phyloP scores from a whole-genome alignment of 2,113 vertebrate genomes.

The Vicugna pacos region DNA sequence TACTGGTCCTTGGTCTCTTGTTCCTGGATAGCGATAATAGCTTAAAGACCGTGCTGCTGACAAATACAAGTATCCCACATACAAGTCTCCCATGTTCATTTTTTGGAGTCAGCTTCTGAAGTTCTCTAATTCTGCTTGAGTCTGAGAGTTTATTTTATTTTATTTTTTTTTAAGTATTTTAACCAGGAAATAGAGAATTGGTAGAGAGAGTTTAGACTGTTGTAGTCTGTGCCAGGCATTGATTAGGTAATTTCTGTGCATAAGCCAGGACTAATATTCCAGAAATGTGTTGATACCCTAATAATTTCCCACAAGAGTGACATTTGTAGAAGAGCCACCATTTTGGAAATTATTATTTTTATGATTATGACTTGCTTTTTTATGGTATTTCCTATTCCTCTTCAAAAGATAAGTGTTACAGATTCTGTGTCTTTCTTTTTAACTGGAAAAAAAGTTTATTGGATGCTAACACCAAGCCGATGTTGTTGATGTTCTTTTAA shows the following conservation, averaged over 20 bases:
- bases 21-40: conserved; percentile 32
- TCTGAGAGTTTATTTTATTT: background rate
- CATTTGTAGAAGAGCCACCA: background rate
- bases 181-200: conserved; percentile 16
- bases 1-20: conserved; percentile 13
- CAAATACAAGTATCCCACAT: background rate
- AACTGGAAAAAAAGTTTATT: background rate
- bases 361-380: conserved; percentile 16
- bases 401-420: background rate
- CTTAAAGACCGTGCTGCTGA: background rate
- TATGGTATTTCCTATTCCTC: background rate
- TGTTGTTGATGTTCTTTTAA: background rate
- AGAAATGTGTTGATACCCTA: background rate
- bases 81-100: background rate
- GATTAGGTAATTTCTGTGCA: conserved; percentile 2
- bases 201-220: conserved; percentile 44
- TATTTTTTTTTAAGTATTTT: background rate
- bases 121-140: conserved; percentile 29
- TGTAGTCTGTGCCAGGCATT: background rate
- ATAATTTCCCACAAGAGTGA: conserved; percentile 18
- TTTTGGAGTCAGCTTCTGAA: background rate
- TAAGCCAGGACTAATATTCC: background rate
- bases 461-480: background rate
- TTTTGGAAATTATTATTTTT: background rate
- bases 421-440: conserved; percentile 20